phyloP scores from a whole-genome alignment of 1,140 invertebrate genomes.

The Mizuhopecten yessoensis region DNA sequence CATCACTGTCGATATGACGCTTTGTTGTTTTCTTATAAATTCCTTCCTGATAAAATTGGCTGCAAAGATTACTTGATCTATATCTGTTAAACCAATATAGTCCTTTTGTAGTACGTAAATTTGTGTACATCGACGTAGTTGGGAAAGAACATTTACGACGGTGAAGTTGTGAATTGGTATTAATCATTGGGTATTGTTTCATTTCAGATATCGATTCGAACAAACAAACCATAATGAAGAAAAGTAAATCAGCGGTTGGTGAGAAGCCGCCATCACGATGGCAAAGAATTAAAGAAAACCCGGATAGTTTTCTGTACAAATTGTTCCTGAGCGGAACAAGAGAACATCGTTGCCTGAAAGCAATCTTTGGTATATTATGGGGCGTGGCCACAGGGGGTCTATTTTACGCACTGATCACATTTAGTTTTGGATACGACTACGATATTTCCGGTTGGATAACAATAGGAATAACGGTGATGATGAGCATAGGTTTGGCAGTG shows the following conservation, averaged over 20 bases:
- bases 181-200: too few relatives aligned
- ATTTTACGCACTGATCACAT: background rate
- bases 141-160: too few relatives aligned
- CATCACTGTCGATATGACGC: too few relatives aligned
- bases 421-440: slow-evolving; percentile 46
- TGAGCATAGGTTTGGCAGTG: slow-evolving; percentile 32
- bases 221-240: background rate
- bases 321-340: background rate
- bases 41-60: too few relatives aligned
- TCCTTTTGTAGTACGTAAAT: too few relatives aligned
- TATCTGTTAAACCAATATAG: too few relatives aligned
- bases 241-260: background rate
- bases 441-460: slow-evolving; percentile 44
- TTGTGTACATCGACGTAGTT: too few relatives aligned
- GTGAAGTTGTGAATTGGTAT: too few relatives aligned
- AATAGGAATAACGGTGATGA: background rate
- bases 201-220: too few relatives aligned
- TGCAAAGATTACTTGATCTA: too few relatives aligned
- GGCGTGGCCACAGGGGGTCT: background rate
- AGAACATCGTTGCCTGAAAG: background rate
- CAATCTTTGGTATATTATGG: background rate
- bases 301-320: background rate
- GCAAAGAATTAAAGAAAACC: background rate
- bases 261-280: background rate
- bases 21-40: too few relatives aligned